These are phyloP conservation scores for Vultur gryphus DNA, from an alignment of 2,797 vertebrate genomes.

Conservation along the genomic window DNA sequence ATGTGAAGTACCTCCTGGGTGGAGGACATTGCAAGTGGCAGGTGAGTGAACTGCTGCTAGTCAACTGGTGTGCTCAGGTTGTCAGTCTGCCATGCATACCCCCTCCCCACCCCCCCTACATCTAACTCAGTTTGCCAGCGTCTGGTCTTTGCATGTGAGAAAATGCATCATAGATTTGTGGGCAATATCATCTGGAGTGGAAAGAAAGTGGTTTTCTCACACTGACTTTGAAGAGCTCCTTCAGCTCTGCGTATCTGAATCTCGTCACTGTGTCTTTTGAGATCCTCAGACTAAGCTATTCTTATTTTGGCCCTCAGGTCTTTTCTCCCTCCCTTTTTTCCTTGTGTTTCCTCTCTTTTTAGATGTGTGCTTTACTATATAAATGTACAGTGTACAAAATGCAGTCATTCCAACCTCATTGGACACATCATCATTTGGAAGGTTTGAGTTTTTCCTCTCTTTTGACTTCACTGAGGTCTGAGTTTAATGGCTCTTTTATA, in stretches of 20 bases:
- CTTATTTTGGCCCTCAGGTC: background rate
- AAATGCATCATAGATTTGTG: background rate
- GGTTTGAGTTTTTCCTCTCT: background rate
- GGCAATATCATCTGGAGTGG: background rate
- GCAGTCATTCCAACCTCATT: background rate
- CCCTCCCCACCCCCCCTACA: background rate
- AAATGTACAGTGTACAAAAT: background rate
- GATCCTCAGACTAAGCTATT: background rate
- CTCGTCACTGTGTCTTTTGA: background rate
- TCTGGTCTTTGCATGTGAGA: background rate
- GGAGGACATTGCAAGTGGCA: background rate
- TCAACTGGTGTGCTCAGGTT: background rate
- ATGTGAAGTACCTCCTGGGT: slow-evolving; percentile 17
- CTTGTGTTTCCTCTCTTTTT: background rate
- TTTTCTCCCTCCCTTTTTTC: background rate
- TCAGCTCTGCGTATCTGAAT: background rate
- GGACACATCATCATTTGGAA: background rate
- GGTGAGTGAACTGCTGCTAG: background rate
- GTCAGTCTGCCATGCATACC: background rate
- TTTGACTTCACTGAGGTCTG: background rate
- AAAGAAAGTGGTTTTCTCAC: background rate
- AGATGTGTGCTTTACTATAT: background rate
- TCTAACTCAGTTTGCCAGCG: background rate
- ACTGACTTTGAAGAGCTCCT: background rate
- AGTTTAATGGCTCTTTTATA: background rate